Evolutionary conservation across 2,113 vertebrate species (phyloP), one percentile per base, ranked within the genome.

Genomic region (Danionella cerebrum): DNA sequence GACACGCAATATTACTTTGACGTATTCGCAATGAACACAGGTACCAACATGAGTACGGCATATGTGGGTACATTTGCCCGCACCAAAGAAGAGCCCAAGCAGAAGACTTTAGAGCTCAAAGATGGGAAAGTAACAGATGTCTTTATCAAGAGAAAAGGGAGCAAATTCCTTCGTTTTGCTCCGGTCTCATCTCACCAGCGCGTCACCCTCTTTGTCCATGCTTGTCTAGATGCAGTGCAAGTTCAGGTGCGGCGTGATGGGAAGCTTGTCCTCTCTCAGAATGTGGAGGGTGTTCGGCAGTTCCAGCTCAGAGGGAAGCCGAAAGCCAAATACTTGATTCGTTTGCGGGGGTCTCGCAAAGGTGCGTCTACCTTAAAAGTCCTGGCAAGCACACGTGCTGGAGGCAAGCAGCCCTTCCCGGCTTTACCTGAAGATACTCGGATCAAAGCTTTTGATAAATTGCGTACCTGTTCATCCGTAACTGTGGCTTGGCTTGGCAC

Each of bases 1-100:
- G 93, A 94, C 66, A 98, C 89, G 0, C 96, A 99, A 78, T 96
- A 95, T 85, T 99, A 99, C 82, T 98, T 99, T 22, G 96, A 99
- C 25, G 91, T 99, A 45, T 99, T 99, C 54, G 92, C 94, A 1
- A 84, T 92, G 31, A 96, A 96, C 65, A 79, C 85, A 25, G 84
- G 88, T 54, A 94, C 87, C 77, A 98, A 98, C 81, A 91, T 83
- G 76, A 99, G 96, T 81, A 97, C 94, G 0, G 95, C 96, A 0
- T 99, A 98, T 0, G 84, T 99, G 1, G 96, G 96, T 48, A 95
- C 96, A 2, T 98, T 99, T 9, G 96, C 94, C 73, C 91, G 91
- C 81, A 99, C 96, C 2, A 94, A 95, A 77, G 92, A 94, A 65
- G 96, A 99, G 31, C 92, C 93, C 0, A 90, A 87, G 38, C 95